Percentiles rank a stretch among this genome's conserved stretches.
Evolutionary conservation across 1,140 invertebrate genomes (phyloP).

Genomic region (Gryon sp.): DNA sequence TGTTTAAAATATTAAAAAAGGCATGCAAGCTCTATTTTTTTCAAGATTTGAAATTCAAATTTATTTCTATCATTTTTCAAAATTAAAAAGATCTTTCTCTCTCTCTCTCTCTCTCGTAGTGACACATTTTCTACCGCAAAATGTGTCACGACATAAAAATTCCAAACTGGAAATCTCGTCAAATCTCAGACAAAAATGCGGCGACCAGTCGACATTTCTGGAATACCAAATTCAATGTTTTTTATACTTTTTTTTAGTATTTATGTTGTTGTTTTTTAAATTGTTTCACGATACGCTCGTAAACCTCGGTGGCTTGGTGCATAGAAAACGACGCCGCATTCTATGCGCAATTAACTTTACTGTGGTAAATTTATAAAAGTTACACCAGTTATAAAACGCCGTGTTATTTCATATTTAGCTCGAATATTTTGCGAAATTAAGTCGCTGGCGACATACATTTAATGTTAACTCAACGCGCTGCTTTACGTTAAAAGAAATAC

Average conservation of each 20-base stretch:
- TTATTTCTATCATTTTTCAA: no score
- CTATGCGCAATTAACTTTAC: slow-evolving; percentile 48
- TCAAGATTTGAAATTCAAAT: no score
- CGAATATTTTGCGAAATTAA: slow-evolving; percentile 49
- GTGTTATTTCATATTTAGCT: slow-evolving; percentile 27
- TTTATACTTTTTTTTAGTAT: no score
- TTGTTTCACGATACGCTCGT: slow-evolving; percentile 48
- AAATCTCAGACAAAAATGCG: no score
- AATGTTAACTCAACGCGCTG: slow-evolving; percentile 11
- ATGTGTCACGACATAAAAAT: no score
- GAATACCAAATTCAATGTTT: neutral
- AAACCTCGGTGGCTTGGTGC: slow-evolving; percentile 25
- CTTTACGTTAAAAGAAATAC: slow-evolving; percentile 22
- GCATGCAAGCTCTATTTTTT: no score
- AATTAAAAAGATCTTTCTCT: no score
- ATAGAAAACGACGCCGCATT: slow-evolving; percentile 37
- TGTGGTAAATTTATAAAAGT: slow-evolving; percentile 49
- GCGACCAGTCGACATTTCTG: slow-evolving; percentile 2
- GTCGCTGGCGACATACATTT: slow-evolving; percentile 13
- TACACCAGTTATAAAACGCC: slow-evolving; percentile 49
- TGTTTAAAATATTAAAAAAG: no score
- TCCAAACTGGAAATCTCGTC: no score
- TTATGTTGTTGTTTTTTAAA: slow-evolving; percentile 16
- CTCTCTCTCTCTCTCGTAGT: no score
- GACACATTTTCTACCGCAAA: no score